phyloP scores from a whole-genome alignment of 2,888 invertebrate genomes.

The Aporophyla nigra region DNA sequence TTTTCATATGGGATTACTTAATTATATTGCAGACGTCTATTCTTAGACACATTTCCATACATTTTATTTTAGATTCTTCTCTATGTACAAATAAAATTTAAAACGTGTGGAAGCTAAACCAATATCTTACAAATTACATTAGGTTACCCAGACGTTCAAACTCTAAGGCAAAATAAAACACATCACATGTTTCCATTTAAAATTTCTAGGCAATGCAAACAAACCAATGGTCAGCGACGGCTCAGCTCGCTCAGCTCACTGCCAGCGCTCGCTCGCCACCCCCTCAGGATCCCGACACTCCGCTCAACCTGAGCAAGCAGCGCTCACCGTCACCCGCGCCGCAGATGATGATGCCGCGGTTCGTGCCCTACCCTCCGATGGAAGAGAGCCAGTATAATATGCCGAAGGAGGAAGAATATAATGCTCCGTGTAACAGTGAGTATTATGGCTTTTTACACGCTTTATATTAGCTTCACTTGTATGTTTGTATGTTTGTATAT shows the following conservation, averaged over 20 bases:
- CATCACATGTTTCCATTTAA: background rate
- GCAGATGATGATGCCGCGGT: conserved; percentile 89
- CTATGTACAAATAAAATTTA: background rate
- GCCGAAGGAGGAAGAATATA: conserved; percentile 87
- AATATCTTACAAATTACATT: background rate
- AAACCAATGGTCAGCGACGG: conserved; percentile 93
- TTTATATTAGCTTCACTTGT: too few relatives aligned
- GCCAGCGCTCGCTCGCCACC: conserved; percentile 91
- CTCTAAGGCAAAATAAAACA: background rate
- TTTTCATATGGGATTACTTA: background rate
- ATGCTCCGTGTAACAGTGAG: conserved; percentile 85
- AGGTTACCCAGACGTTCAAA: background rate
- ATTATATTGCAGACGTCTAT: background rate
- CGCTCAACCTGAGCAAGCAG: conserved; percentile 97
- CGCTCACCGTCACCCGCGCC: conserved; percentile 92
- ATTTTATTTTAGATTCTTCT: background rate
- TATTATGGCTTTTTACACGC: conserved; percentile 58
- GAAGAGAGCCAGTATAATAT: conserved; percentile 85
- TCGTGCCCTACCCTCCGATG: conserved; percentile 88
- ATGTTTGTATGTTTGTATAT: too few relatives aligned
- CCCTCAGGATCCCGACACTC: conserved; percentile 94
- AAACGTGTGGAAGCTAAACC: background rate
- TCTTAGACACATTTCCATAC: background rate
- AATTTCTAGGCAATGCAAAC: conserved; percentile 87
- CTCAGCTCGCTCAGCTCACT: conserved; percentile 94